Percentiles rank a stretch among this genome's conserved stretches.
Conservation (phyloP, 2,888 invertebrate species). For the Acronicta aceris region DNA sequence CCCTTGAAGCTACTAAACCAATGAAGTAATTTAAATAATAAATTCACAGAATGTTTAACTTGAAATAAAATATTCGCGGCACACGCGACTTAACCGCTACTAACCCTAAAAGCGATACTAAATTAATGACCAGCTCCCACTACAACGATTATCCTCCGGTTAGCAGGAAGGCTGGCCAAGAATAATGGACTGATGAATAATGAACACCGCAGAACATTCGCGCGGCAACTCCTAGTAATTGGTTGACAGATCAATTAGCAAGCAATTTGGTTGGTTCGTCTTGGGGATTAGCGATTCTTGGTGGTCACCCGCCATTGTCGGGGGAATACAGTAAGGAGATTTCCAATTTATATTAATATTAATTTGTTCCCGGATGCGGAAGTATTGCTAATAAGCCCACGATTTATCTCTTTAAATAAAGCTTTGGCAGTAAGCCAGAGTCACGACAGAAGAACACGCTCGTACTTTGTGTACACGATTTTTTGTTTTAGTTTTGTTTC, state of each 20-base stretch:
- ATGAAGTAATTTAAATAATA: no score
- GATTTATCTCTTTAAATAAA: conserved; percentile 8
- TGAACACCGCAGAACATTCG: conserved; percentile 26
- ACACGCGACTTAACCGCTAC: conserved; percentile 17
- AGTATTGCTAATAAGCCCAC: background rate
- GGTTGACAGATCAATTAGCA: conserved; percentile 52
- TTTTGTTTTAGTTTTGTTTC: conserved; percentile 9
- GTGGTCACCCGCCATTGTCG: conserved; percentile 34
- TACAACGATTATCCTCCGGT: conserved; percentile 31
- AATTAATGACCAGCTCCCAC: conserved; percentile 41
- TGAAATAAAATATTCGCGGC: conserved; percentile 4
- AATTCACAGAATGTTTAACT: conserved; percentile 1
- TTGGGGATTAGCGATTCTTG: conserved; percentile 47
- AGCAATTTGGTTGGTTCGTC: conserved; percentile 44
- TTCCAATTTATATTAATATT: conserved; percentile 34
- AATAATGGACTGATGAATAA: conserved; percentile 47
- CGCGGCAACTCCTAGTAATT: conserved; percentile 34
- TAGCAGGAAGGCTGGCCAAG: conserved; percentile 30
- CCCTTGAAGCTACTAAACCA: no score
- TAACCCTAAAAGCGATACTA: conserved; percentile 32
- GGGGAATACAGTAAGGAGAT: conserved; percentile 13
- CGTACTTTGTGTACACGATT: background rate
- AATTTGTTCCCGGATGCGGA: conserved; percentile 12
- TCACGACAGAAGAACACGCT: background rate
- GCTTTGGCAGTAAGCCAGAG: conserved; percentile 4